A percentile compares a stretch with the other conserved stretches of the same genome.
Conservation (phyloP, 2,888 invertebrate species). For the Nephrotoma appendiculata region DNA sequence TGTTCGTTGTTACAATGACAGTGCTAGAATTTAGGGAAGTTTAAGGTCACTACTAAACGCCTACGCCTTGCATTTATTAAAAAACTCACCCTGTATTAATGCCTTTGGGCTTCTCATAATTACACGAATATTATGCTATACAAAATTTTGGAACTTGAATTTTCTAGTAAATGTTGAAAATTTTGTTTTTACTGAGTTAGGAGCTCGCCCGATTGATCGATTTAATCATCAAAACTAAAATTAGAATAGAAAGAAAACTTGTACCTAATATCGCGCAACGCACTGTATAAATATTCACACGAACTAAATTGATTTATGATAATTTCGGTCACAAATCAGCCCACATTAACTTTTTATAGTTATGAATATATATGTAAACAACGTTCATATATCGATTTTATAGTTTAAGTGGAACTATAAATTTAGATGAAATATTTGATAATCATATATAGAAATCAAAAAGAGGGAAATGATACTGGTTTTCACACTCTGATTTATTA, state of each 20-base stretch:
- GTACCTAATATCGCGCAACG: too few relatives aligned
- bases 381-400: background rate
- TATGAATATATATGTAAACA: background rate
- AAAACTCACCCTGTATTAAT: too few relatives aligned
- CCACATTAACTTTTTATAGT: background rate
- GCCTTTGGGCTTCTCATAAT: too few relatives aligned
- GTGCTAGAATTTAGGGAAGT: too few relatives aligned
- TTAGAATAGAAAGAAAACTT: too few relatives aligned
- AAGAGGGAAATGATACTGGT: background rate
- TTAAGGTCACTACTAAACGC: accelerated
- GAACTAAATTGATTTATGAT: background rate
- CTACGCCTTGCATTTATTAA: too few relatives aligned
- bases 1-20: too few relatives aligned
- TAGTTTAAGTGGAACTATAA: background rate
- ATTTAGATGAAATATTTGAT: background rate
- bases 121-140: too few relatives aligned
- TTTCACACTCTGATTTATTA: background rate
- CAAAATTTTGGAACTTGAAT: too few relatives aligned
- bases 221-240: too few relatives aligned
- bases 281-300: background rate
- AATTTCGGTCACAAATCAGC: background rate
- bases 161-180: too few relatives aligned
- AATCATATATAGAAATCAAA: background rate
- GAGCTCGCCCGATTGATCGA: accelerated
- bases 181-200: too few relatives aligned